Percentiles rank a stretch among this genome's conserved stretches.
These are phyloP conservation scores for Amphilophus citrinellus DNA, from an alignment of 2,113 vertebrate genomes.

Conservation along the genomic window DNA sequence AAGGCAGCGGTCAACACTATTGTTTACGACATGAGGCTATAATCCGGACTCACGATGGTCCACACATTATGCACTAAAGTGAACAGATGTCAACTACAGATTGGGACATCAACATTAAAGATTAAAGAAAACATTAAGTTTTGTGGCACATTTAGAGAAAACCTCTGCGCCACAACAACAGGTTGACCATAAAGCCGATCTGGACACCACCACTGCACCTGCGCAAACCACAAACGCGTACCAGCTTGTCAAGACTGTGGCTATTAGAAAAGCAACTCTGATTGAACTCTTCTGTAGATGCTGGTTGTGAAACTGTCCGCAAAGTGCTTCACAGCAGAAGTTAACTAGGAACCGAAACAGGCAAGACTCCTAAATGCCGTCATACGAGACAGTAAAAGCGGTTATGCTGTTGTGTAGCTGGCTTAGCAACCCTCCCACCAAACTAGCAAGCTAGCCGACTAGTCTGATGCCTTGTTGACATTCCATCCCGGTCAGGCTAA, in stretches of 20 bases:
- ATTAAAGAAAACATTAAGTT: not conserved
- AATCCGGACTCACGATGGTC: not conserved
- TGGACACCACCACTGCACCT: slow-evolving; percentile 25
- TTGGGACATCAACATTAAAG: not conserved
- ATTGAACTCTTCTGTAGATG: not conserved
- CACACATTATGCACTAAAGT: not conserved
- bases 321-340: not conserved
- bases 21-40: slow-evolving; percentile 10
- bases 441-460: slow-evolving; percentile 53
- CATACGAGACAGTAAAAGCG: not conserved
- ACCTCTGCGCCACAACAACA: slow-evolving; percentile 17
- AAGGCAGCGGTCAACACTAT: not conserved
- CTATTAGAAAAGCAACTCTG: slow-evolving; percentile 5
- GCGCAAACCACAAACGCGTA: slow-evolving; percentile 41
- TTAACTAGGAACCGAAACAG: slow-evolving; percentile 18
- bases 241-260: slow-evolving; percentile 35
- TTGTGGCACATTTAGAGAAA: not conserved
- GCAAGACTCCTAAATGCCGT: not conserved
- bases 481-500: slow-evolving; percentile 44
- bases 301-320: not conserved
- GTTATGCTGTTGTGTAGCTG: not conserved
- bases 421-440: not conserved
- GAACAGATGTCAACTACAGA: not conserved
- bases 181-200: not conserved
- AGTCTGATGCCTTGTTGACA: slow-evolving; percentile 64